Evolutionary conservation across 2,888 invertebrate genomes (phyloP), one percentile per base, ranked within the genome.

Genomic region (Hypsopygia costalis): DNA sequence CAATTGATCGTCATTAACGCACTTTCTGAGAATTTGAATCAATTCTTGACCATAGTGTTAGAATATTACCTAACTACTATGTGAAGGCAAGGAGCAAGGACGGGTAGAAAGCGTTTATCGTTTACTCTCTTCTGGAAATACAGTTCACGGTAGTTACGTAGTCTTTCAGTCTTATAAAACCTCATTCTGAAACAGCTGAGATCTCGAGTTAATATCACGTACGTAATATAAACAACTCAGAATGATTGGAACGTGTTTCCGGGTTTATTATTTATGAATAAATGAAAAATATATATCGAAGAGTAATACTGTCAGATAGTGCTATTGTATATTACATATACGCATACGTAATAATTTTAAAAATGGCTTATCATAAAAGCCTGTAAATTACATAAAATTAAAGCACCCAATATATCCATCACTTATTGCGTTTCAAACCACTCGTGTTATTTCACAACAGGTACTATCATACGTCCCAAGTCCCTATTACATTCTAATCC

Each of bases 11-110:
- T 65, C 58, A 68, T 69, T 71, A 72, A 68, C 72, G 71, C 72
- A 75, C 74, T 71, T 79, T 74, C 71, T 69, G 68, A 75, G 77
- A 58, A 71, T 61, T 55, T 55, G 55, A 60, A 63, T 58, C 55
- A 64, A 53, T 56, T 25, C 58, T 63, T 64, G 63, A 70, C 66
- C 71, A 65, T 64, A 69, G 71, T 68, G 72, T 69, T 36, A 67
- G 68, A 67, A 75, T 68, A 73, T 76, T 76, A 82, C 75, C 78
- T 85, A 83, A 74, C 81, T 82, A 83, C 77, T 78, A 76, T 77
- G 85, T 81, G 81, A 85, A 86, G 86, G 86, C 87, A 82, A 86
- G 85, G 83, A 82, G 81, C 76, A 79, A 87, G 87, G 87, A 87
- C 87, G 87, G 87, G 87, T 82, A 79, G 77, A 83, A 85, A 87